Evolutionary conservation across 2,888 invertebrate species (phyloP).

Genomic region (Crematogaster levior): DNA sequence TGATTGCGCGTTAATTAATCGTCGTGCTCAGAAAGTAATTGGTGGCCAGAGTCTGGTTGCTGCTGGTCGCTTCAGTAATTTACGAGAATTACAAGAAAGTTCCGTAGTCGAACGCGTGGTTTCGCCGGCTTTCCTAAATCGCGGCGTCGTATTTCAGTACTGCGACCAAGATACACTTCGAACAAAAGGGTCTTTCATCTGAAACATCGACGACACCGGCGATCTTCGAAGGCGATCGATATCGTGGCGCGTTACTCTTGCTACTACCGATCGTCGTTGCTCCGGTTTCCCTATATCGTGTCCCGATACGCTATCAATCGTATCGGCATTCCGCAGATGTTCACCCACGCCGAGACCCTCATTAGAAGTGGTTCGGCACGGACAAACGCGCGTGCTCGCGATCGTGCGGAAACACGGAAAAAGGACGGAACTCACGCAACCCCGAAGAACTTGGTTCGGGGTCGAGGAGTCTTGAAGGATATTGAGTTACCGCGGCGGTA

Average conservation of each 20-base stretch:
- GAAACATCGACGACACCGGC: conserved; percentile 52
- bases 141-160: conserved; percentile 4
- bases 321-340: conserved; percentile 65
- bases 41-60: conserved; percentile 7
- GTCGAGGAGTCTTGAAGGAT: conserved; percentile 40
- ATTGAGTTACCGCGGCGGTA: conserved; percentile 75
- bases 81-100: conserved; percentile 15
- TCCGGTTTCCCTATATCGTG: conserved; percentile 64
- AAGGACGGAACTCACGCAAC: conserved; percentile 6
- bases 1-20: conserved; percentile 41
- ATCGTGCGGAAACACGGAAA: conserved; percentile 31
- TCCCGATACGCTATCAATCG: conserved; percentile 73
- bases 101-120: conserved; percentile 7
- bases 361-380: conserved; percentile 73
- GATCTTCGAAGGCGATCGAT: conserved; percentile 67
- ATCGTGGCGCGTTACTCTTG: conserved; percentile 69
- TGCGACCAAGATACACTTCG: conserved; percentile 3
- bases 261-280: conserved; percentile 62
- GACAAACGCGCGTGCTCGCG: conserved; percentile 66
- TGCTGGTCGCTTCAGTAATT: conserved; percentile 19
- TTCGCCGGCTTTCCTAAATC: conserved; percentile 43
- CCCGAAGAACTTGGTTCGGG: background rate
- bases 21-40: conserved; percentile 42
- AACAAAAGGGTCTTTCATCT: conserved; percentile 31
- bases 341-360: conserved; percentile 79